Evolutionary conservation across 2,797 vertebrate species (phyloP).

Genomic region (Sebastes taczanowskii): DNA sequence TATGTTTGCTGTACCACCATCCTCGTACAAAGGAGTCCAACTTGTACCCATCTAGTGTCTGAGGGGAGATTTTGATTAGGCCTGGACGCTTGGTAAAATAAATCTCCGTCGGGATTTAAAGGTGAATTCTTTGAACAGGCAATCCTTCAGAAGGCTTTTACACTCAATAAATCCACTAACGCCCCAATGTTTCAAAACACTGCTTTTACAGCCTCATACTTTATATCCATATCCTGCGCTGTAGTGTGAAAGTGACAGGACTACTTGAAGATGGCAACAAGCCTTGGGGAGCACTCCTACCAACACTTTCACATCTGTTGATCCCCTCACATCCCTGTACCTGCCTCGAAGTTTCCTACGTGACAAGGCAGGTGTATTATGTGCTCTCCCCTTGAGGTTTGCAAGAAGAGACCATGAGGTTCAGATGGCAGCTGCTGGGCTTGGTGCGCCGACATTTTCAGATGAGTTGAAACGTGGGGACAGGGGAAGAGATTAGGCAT

Average conservation of each 20-base stretch:
- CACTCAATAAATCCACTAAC: constrained; percentile 68
- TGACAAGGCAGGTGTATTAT: constrained; percentile 57
- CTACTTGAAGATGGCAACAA: constrained; percentile 60
- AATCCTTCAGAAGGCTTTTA: constrained; percentile 61
- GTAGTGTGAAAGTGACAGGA: constrained; percentile 58
- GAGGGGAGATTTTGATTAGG: constrained; percentile 47
- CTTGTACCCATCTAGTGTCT: constrained; percentile 37
- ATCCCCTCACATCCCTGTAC: constrained; percentile 56
- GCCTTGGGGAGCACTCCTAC: constrained; percentile 59
- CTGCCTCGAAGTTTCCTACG: constrained; percentile 53
- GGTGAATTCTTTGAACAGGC: constrained; percentile 56
- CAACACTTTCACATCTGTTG: constrained; percentile 65
- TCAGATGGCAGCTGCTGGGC: constrained; percentile 38
- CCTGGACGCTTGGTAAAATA: constrained; percentile 49
- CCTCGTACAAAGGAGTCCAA: neutral
- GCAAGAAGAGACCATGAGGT: constrained; percentile 33
- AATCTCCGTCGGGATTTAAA: constrained; percentile 65
- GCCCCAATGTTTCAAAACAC: constrained; percentile 68
- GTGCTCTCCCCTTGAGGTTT: constrained; percentile 50
- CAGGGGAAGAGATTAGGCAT: constrained; percentile 18
- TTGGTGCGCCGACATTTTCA: constrained; percentile 28
- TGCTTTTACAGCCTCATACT: constrained; percentile 56
- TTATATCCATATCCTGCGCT: constrained; percentile 53
- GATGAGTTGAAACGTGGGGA: constrained; percentile 33
- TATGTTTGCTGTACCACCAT: constrained; percentile 14